These are phyloP conservation scores for Callitettix versicolor DNA, from an alignment of 1,140 invertebrate species.

Conservation along the genomic window DNA sequence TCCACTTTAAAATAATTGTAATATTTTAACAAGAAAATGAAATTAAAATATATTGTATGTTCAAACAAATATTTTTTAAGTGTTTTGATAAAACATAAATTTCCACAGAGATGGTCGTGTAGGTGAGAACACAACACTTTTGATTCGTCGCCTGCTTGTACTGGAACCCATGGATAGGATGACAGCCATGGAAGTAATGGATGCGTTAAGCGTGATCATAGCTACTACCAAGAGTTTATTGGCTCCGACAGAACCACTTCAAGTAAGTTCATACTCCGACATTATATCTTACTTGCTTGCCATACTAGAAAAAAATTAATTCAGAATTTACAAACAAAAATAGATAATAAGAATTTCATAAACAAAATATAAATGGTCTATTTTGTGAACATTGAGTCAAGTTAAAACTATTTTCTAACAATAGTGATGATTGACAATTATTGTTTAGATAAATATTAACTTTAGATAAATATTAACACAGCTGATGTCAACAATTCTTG, in stretches of 20 bases:
- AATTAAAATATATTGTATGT: too few species aligned
- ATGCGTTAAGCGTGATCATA: conserved; percentile 33
- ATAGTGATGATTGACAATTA: not conserved
- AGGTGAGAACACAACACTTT: conserved; percentile 40
- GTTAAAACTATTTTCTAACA: not conserved
- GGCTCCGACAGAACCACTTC: conserved; percentile 10
- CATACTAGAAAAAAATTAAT: not conserved
- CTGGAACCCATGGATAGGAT: conserved; percentile 44
- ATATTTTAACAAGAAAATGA: too few species aligned
- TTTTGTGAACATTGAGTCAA: not conserved
- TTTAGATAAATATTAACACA: not conserved
- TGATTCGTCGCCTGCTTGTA: conserved; percentile 46
- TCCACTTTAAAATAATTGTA: too few species aligned
- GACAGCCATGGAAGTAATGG: conserved; percentile 48
- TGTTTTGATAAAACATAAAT: too few species aligned
- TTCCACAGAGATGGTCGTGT: conserved; percentile 44
- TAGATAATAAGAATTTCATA: not conserved
- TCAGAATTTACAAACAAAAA: not conserved
- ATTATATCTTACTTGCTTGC: conserved; percentile 1
- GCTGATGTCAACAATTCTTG: too few species aligned
- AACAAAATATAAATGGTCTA: not conserved
- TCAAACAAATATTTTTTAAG: too few species aligned
- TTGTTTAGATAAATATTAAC: not conserved
- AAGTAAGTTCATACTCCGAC: conserved; percentile 2
- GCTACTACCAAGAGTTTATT: conserved; percentile 19